These are phyloP conservation scores for Megaustenia siamemsis DNA, from an alignment of 2,888 invertebrate genomes.

Conservation along the genomic window DNA sequence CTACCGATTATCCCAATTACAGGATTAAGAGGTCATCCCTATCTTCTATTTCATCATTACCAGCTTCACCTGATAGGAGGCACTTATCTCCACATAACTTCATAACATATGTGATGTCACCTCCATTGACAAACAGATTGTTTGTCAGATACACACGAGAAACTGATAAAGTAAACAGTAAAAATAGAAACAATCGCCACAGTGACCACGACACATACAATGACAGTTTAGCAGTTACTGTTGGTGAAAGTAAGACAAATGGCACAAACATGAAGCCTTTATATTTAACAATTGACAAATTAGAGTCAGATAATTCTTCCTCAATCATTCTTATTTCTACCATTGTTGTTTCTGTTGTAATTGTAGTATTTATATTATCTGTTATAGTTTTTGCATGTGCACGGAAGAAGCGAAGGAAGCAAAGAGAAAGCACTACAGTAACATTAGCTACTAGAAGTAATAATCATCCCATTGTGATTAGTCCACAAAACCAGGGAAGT, in stretches of 20 bases:
- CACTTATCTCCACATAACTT: background rate
- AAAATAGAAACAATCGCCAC: background rate
- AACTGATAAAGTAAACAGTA: background rate
- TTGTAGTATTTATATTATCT: slow-evolving; percentile 41
- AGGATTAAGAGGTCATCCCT: background rate
- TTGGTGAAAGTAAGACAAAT: slow-evolving; percentile 58
- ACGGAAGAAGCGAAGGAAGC: slow-evolving; percentile 49
- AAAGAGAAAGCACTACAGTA: background rate
- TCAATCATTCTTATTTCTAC: slow-evolving; percentile 22
- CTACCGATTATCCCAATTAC: slow-evolving; percentile 61
- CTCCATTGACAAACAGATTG: background rate
- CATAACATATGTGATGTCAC: background rate
- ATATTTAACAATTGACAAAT: slow-evolving; percentile 29
- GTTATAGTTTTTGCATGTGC: slow-evolving; percentile 45
- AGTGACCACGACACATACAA: no score
- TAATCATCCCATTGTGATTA: background rate
- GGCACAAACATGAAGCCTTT: slow-evolving; percentile 70
- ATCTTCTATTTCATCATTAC: background rate
- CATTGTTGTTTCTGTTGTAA: slow-evolving; percentile 42
- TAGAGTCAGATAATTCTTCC: background rate
- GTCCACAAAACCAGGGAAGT: background rate
- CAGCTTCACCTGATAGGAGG: background rate
- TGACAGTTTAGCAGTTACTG: background rate
- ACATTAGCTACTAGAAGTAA: slow-evolving; percentile 23
- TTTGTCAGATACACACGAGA: background rate